Evolutionary conservation across 2,888 invertebrate genomes (phyloP), one percentile per base, ranked within the genome.

Genomic region (Ophioninae sp.): DNA sequence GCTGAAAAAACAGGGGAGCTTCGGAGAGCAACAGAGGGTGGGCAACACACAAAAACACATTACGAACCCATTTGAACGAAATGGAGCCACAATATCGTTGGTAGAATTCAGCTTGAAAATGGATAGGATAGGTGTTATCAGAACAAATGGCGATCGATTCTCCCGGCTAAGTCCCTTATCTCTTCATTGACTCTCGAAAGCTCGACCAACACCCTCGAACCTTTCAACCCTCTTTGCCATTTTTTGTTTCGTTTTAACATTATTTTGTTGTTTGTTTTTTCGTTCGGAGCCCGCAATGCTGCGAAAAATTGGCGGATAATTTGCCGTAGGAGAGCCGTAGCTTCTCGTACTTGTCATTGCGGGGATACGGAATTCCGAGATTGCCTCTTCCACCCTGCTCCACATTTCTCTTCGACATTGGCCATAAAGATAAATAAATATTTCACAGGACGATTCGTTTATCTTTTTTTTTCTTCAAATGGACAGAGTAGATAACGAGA

Each of bases 91-190:
- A 83, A 81, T 85, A 81, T 85, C 76, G 81, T 73, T 82, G 58
- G 51, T 51, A 51, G 71, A 23, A 81, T 84, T 79, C 71, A 63
- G 67, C 39, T 23, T 1, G 73, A 76, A 82, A 82, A 72, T 51
- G 59, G 68, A 75, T 64, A 79, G 77, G 81, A 79, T 78, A 81
- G 78, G 75, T 80, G 83, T 83, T 86, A 86, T 83, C 83, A 80
- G 82, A 67, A 83, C 79, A 85, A 86, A 86, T 86, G 83, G 82
- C 82, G 82, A 86, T 86, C 83, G 83, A 76, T 83, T 81, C 79
- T 81, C 23, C 51, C 39, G 77, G 73, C 69, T 80, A 79, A 81
- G 80, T 77, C 69, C 72, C 85, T 85, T 84, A 85, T 85, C 84
- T 85, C 74, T 84, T 84, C 82, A 82, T 85, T 85, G 81, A 86